These are phyloP conservation scores for Megaleporinus macrocephalus DNA, from an alignment of 2,113 vertebrate genomes.

Conservation along the genomic window DNA sequence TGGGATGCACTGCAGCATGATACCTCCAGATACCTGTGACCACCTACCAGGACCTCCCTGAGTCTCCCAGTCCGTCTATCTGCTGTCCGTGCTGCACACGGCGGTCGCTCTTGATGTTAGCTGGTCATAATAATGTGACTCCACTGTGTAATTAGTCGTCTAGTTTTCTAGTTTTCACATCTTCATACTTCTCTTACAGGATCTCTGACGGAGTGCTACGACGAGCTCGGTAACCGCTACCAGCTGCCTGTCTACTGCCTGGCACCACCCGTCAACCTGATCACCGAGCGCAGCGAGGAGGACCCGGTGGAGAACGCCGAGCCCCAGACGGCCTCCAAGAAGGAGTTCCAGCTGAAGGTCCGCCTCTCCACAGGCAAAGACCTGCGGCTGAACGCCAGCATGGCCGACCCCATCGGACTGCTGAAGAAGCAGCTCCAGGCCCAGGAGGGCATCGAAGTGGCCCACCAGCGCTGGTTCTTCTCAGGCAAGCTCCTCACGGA, in stretches of 20 bases:
- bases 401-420: constrained; percentile 90
- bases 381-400: constrained; percentile 91
- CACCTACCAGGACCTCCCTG: no score
- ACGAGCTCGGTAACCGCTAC: constrained; percentile 96
- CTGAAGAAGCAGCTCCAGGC: constrained; percentile 95
- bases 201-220: constrained; percentile 93
- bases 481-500: constrained; percentile 96
- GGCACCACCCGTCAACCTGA: constrained; percentile 91
- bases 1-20: no score
- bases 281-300: constrained; percentile 92
- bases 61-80: no score
- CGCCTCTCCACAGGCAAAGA: constrained; percentile 89
- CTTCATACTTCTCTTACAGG: constrained; percentile 70
- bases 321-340: constrained; percentile 77
- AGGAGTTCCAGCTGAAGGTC: constrained; percentile 94
- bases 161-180: no score
- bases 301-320: constrained; percentile 83
- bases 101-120: no score
- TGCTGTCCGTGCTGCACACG: no score
- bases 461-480: constrained; percentile 98
- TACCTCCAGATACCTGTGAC: no score
- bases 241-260: constrained; percentile 97
- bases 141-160: no score
- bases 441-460: constrained; percentile 88
- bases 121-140: no score